Percentiles rank a stretch among this genome's conserved stretches.
These are phyloP conservation scores for Troides oblongomaculatus DNA, from an alignment of 2,888 invertebrate genomes.

Conservation along the genomic window DNA sequence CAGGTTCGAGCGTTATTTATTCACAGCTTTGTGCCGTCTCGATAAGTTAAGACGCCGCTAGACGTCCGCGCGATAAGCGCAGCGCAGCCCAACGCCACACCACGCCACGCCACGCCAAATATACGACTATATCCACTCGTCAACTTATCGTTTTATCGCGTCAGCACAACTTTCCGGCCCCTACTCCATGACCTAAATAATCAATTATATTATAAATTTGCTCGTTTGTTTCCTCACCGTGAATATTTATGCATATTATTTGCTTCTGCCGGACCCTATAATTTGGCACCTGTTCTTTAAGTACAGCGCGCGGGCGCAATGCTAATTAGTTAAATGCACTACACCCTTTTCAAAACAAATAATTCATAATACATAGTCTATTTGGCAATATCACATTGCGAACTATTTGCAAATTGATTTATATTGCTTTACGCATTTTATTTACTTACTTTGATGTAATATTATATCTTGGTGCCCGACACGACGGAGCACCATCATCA, in stretches of 20 bases:
- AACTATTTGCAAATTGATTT: not conserved
- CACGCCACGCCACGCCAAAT: conserved; percentile 6
- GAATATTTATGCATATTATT: conserved; percentile 9
- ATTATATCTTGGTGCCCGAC: no score
- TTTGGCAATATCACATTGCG: not conserved
- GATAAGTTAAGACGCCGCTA: conserved; percentile 28
- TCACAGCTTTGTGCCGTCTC: conserved; percentile 37
- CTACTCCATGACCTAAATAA: conserved; percentile 28
- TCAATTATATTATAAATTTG: conserved; percentile 14
- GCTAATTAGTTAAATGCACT: not conserved
- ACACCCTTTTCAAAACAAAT: not conserved
- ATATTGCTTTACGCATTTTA: not conserved
- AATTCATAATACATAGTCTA: not conserved
- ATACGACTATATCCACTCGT: conserved; percentile 13
- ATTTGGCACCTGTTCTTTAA: not conserved
- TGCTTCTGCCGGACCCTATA: not conserved
- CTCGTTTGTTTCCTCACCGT: conserved; percentile 4
- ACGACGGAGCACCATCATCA: no score
- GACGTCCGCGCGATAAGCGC: conserved; percentile 24
- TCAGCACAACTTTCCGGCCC: conserved; percentile 26
- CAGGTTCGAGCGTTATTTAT: conserved; percentile 56
- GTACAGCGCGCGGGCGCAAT: not conserved
- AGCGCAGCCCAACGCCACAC: no score
- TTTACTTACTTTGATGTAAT: no score
- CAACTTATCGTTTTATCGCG: conserved; percentile 27